A percentile compares a stretch with the other conserved stretches of the same genome.
Evolutionary conservation across 2,113 vertebrate species (phyloP).

Genomic region (Channa maculata): DNA sequence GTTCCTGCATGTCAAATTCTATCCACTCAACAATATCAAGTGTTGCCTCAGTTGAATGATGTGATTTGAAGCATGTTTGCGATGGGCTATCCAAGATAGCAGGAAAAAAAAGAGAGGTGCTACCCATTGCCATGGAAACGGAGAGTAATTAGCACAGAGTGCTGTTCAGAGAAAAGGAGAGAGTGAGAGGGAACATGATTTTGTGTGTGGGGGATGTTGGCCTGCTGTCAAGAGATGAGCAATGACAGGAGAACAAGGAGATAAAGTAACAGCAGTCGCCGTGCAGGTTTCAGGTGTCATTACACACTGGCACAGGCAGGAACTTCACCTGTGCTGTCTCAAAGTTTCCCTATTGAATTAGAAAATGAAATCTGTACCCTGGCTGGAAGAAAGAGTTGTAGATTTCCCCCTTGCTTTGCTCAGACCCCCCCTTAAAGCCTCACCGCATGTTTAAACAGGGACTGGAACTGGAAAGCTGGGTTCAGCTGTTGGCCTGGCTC

Average conservation of each 20-base stretch:
- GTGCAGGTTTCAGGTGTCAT: conserved; percentile 49
- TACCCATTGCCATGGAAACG: conserved; percentile 71
- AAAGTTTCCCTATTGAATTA: neutral
- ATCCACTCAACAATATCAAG: conserved; percentile 9
- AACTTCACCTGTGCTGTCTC: neutral
- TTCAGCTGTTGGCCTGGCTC: conserved; percentile 75
- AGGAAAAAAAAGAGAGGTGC: conserved; percentile 50
- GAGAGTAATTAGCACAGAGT: conserved; percentile 75
- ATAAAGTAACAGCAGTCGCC: conserved; percentile 30
- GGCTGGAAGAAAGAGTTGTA: conserved; percentile 11
- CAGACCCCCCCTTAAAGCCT: conserved; percentile 1
- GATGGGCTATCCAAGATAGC: conserved; percentile 47
- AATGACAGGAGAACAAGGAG: conserved; percentile 35
- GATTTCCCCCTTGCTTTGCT: conserved; percentile 2
- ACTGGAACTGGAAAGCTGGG: conserved; percentile 51
- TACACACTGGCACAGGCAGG: neutral
- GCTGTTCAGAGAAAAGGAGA: conserved; percentile 55
- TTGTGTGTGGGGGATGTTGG: conserved; percentile 62
- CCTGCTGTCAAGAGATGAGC: conserved; percentile 66
- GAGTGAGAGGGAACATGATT: conserved; percentile 42
- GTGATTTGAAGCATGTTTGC: conserved; percentile 33
- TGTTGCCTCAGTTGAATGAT: conserved; percentile 14
- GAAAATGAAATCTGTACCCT: conserved; percentile 33
- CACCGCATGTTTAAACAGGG: conserved; percentile 63
- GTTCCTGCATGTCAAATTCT: neutral